phyloP scores from a whole-genome alignment of 2,797 vertebrate genomes.

The Hephaestus fuliginosus region DNA sequence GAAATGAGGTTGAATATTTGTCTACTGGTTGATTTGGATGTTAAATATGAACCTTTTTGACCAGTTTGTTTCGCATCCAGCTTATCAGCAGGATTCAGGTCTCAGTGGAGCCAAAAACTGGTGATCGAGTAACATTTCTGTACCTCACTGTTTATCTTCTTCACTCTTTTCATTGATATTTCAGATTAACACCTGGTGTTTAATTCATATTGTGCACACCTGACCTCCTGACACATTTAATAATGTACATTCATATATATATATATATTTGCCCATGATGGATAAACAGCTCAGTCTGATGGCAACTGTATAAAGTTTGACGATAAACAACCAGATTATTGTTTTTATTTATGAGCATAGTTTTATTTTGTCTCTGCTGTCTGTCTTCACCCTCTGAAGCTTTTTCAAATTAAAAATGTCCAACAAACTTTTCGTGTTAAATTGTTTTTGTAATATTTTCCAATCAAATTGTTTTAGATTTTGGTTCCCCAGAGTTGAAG shows the following conservation, averaged over 20 bases:
- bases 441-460: neutral
- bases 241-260: neutral
- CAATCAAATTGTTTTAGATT: too few species aligned
- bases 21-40: neutral
- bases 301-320: neutral
- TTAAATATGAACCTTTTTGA: neutral
- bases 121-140: neutral
- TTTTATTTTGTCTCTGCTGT: neutral
- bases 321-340: neutral
- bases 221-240: neutral
- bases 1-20: neutral
- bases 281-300: neutral
- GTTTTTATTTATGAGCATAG: slow-evolving; percentile 6
- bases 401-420: slow-evolving; percentile 3
- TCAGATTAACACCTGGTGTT: neutral
- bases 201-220: neutral
- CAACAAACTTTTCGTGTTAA: neutral
- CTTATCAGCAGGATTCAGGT: neutral
- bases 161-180: neutral
- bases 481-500: neutral
- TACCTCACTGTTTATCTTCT: neutral
- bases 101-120: neutral
- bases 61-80: neutral
- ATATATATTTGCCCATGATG: neutral
- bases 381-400: neutral